Conservation (phyloP, 1,140 invertebrate genomes). For the Aethina tumida region DNA sequence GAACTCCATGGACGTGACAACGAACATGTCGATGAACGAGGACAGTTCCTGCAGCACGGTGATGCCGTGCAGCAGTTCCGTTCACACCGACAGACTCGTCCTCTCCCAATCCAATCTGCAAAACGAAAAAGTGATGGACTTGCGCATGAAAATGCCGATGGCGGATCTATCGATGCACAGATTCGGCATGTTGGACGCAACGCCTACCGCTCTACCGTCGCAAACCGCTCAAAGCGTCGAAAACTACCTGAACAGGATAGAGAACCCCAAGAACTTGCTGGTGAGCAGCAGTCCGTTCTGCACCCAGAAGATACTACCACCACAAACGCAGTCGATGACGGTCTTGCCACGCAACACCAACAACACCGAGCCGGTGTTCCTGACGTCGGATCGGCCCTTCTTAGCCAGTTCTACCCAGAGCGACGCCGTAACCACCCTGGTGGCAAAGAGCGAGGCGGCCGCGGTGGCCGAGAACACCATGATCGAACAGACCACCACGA, state of each 20-base stretch:
- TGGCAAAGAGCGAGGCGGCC: slow-evolving; percentile 36
- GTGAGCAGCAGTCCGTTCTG: slow-evolving; percentile 8
- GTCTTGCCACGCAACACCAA: slow-evolving; percentile 4
- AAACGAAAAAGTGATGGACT: slow-evolving; percentile 33
- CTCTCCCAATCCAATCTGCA: slow-evolving; percentile 6
- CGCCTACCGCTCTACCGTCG: slow-evolving; percentile 37
- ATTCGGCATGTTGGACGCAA: slow-evolving; percentile 34
- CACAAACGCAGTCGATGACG: background rate
- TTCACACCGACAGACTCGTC: slow-evolving; percentile 14
- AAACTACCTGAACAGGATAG: slow-evolving; percentile 45
- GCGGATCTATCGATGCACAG: slow-evolving; percentile 34
- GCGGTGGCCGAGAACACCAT: slow-evolving; percentile 39
- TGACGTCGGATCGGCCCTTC: slow-evolving; percentile 16
- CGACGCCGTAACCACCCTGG: slow-evolving; percentile 17
- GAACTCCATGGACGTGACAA: slow-evolving; percentile 19
- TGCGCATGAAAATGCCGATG: slow-evolving; percentile 33
- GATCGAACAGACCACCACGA: slow-evolving; percentile 33
- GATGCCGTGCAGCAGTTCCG: slow-evolving; percentile 11
- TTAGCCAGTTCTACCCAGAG: slow-evolving; percentile 11
- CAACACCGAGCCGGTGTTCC: slow-evolving; percentile 13
- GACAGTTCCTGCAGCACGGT: slow-evolving; percentile 15
- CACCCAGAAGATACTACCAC: slow-evolving; percentile 3
- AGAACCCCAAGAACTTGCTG: slow-evolving; percentile 4
- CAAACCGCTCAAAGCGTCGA: slow-evolving; percentile 48
- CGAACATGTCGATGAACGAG: slow-evolving; percentile 17